Evolutionary conservation across 2,113 vertebrate genomes (phyloP).

Genomic region (Myrmecophaga tridactyla): DNA sequence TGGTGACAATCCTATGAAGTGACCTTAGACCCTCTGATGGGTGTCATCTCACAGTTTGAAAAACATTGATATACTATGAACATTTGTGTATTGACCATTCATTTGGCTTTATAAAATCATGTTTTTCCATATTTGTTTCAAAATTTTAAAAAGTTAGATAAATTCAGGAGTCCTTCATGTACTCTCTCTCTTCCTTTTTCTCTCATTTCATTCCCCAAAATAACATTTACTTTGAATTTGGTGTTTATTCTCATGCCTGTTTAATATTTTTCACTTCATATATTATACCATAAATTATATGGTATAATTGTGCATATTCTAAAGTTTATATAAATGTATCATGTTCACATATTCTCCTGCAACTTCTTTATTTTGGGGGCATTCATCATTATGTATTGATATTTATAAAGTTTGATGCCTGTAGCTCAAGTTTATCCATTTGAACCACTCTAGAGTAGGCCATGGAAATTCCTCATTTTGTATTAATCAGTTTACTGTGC

Average conservation of each 20-base stretch:
- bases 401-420: neutral
- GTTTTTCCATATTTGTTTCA: constrained; percentile 14
- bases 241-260: neutral
- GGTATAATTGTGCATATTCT: neutral
- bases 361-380: neutral
- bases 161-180: neutral
- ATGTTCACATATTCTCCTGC: neutral
- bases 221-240: constrained; percentile 6
- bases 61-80: neutral
- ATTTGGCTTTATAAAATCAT: neutral
- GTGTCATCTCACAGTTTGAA: neutral
- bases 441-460: too few species aligned
- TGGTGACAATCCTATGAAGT: neutral
- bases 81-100: neutral
- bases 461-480: too few species aligned
- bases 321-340: neutral
- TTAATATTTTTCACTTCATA: neutral
- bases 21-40: neutral
- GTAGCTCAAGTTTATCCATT: neutral
- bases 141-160: neutral
- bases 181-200: neutral
- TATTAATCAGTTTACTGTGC: neutral
- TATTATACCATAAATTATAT: neutral
- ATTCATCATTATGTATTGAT: neutral
- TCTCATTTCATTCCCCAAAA: neutral